A percentile compares a stretch with the other conserved stretches of the same genome.
Evolutionary conservation across 2,888 invertebrate genomes (phyloP).

Genomic region (Callimorpha dominula): DNA sequence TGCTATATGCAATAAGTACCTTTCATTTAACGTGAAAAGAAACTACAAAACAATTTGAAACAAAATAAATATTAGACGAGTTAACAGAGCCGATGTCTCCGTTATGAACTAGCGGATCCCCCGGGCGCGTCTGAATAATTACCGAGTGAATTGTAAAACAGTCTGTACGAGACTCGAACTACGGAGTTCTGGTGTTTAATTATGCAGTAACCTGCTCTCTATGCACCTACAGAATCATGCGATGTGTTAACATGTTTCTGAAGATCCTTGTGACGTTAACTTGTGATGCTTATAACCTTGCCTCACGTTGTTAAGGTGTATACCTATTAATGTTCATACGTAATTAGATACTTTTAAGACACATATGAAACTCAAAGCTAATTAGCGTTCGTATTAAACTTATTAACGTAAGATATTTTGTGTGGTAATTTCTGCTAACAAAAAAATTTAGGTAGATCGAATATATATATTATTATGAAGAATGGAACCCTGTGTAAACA

Average conservation of each 20-base stretch:
- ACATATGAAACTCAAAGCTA: not conserved
- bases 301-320: not conserved
- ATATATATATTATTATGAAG: not conserved
- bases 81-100: conserved; percentile 17
- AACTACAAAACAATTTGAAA: conserved; percentile 8
- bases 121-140: conserved; percentile 25
- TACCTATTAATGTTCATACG: not conserved
- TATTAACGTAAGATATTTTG: not conserved
- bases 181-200: conserved; percentile 19
- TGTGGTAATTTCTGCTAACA: not conserved
- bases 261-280: conserved; percentile 2
- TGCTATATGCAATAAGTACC: not conserved
- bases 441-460: not conserved
- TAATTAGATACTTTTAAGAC: not conserved
- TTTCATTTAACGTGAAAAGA: conserved; percentile 8
- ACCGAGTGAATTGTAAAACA: conserved; percentile 29
- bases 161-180: conserved; percentile 17
- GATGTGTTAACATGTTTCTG: conserved; percentile 8
- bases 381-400: not conserved
- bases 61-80: conserved; percentile 22
- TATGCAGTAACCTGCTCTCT: conserved; percentile 18
- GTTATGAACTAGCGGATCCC: conserved; percentile 23
- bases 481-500: not conserved
- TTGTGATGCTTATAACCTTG: not conserved
- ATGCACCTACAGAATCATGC: conserved; percentile 16